These are phyloP conservation scores for Ceratina calcarata DNA, from an alignment of 1,140 invertebrate genomes.

Conservation along the genomic window DNA sequence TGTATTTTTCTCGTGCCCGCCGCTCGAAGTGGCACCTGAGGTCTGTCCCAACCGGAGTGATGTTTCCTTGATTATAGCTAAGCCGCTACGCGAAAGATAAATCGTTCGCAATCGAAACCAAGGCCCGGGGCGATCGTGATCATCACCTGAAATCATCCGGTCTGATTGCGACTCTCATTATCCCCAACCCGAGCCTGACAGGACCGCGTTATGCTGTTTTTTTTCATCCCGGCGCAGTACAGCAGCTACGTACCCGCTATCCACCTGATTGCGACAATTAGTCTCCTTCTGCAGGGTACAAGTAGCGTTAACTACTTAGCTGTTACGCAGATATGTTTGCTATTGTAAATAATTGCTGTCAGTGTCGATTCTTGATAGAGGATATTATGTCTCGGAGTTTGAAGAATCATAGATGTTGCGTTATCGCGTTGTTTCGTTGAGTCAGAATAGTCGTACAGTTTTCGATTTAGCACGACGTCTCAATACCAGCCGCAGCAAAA, in stretches of 20 bases:
- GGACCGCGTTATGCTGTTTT: conserved; percentile 7
- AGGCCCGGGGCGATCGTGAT: conserved; percentile 49
- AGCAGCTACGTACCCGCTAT: neutral
- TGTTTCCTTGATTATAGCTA: conserved; percentile 57
- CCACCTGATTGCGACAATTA: conserved; percentile 14
- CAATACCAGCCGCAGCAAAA: too few species aligned
- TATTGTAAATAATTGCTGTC: neutral
- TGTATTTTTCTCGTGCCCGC: conserved; percentile 29
- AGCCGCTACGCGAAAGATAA: conserved; percentile 47
- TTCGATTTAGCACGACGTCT: too few species aligned
- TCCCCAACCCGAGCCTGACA: conserved; percentile 10
- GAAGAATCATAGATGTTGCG: too few species aligned
- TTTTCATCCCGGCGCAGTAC: neutral
- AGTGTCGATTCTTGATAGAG: too few species aligned
- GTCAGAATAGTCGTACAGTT: too few species aligned
- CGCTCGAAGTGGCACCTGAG: conserved; percentile 21
- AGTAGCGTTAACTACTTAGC: neutral
- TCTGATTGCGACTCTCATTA: conserved; percentile 58
- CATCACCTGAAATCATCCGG: conserved; percentile 39
- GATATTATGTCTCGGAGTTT: too few species aligned
- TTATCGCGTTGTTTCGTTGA: too few species aligned
- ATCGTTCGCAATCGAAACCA: conserved; percentile 58
- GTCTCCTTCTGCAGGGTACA: neutral
- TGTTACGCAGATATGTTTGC: neutral
- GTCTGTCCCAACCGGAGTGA: conserved; percentile 44